Base-by-base conservation (phyloP, 2,113 vertebrate genomes). In the Galemys pyrenaicus region DNA sequence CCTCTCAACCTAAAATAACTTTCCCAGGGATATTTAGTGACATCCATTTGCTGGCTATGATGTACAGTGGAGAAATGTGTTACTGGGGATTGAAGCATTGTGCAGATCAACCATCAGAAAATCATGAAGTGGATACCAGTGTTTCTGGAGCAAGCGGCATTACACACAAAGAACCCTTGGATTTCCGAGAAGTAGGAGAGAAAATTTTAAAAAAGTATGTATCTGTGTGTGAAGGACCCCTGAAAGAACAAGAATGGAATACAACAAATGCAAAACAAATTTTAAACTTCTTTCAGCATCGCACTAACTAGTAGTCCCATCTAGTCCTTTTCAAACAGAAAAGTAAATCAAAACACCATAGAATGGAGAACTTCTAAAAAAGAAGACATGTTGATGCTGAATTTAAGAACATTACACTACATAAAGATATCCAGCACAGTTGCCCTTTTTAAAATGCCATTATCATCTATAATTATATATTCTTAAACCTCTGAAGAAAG, bases 51-150 rank as follows among this genome's bases (percentile, higher is more conserved):
- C 97, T 99, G 97, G 99, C 99, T 0, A 99, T 99, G 99, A 99
- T 99, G 99, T 99, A 99, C 97, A 98, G 99, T 11, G 99, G 99
- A 81, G 99, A 99, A 98, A 99, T 99, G 99, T 99, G 99, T 98
- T 99, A 99, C 97, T 99, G 99, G 99, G 99, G 99, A n/a, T 98
- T 99, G 87, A 99, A 98, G 92, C 98, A 99, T 20, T 98, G 98
- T 93, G 84, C 92, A 93, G 92, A 97, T 56, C 92, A 35, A n/a
- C 93, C 97, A 77, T 82, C 96, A 94, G 94, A 92, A 90, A 83
- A 58, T 71, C 67, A 74, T 2, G 96, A 87, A 37, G 0, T 16
- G 20, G 91, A 88, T 51, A 9, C 70, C 0, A 3, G 5, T 41
- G 35, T n/a, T 46, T 87, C 88, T 4, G 97, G 94, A 87, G 58